Percentiles rank a stretch among this genome's conserved stretches.
Evolutionary conservation across 2,888 invertebrate species (phyloP).

Genomic region (Coecobrya sp.): DNA sequence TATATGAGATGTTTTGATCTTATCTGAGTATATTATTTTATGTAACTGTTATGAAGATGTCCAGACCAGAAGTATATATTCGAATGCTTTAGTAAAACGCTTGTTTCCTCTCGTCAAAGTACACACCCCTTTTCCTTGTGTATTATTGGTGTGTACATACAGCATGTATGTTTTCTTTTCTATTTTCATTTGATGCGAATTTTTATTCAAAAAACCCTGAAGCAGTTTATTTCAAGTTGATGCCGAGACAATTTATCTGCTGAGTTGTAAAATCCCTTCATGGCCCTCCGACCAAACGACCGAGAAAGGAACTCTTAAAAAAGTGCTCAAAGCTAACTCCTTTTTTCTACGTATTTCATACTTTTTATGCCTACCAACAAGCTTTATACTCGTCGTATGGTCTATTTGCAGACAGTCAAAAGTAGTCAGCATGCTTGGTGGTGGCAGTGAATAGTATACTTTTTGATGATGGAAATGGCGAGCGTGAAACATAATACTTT

Average conservation of each 20-base stretch:
- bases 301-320: conserved; percentile 48
- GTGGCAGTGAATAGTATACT: neutral
- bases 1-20: neutral
- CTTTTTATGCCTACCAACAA: conserved; percentile 17
- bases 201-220: conserved; percentile 63
- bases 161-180: conserved; percentile 21
- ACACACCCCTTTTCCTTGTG: too few species aligned
- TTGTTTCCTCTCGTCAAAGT: too few species aligned
- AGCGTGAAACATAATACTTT: neutral
- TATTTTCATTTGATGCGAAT: conserved; percentile 53
- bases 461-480: conserved; percentile 26
- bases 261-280: conserved; percentile 76
- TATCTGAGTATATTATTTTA: neutral
- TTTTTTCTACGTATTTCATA: conserved; percentile 11
- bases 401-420: neutral
- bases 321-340: conserved; percentile 46
- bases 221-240: conserved; percentile 76
- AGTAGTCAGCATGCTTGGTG: neutral
- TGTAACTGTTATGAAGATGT: neutral
- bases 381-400: conserved; percentile 3
- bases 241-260: conserved; percentile 75
- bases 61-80: neutral
- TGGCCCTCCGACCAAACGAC: conserved; percentile 63
- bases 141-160: neutral
- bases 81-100: neutral